These are phyloP conservation scores for Drosophila albomicans DNA, from an alignment of 1,140 invertebrate species.

Conservation along the genomic window DNA sequence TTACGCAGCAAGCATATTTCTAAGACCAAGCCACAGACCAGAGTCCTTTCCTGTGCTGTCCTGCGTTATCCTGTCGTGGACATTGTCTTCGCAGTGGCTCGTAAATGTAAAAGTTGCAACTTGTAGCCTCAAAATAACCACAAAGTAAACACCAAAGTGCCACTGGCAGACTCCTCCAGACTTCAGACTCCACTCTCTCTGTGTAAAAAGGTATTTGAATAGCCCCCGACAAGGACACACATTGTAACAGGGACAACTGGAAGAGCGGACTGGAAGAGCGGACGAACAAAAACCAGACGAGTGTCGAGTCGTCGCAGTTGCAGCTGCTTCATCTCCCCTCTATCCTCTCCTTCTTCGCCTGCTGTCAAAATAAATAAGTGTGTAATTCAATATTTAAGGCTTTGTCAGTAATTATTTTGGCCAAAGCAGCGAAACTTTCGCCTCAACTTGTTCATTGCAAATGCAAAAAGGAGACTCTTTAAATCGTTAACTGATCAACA, in stretches of 20 bases:
- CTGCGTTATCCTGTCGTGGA: background rate
- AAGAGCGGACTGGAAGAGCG: slow-evolving; percentile 26
- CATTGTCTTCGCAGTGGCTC: slow-evolving; percentile 31
- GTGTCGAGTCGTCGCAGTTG: slow-evolving; percentile 40
- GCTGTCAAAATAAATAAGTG: slow-evolving; percentile 75
- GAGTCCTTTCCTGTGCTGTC: background rate
- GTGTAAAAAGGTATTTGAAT: slow-evolving; percentile 69
- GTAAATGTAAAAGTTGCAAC: slow-evolving; percentile 79
- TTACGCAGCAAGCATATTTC: slow-evolving; percentile 53
- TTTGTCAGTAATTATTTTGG: slow-evolving; percentile 80
- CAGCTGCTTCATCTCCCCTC: background rate
- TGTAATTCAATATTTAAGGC: slow-evolving; percentile 82
- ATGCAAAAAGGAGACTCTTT: background rate
- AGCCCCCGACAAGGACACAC: slow-evolving; percentile 45
- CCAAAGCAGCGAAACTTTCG: slow-evolving; percentile 60
- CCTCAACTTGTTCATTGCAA: slow-evolving; percentile 25
- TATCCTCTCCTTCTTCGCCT: background rate
- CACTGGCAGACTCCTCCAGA: slow-evolving; percentile 37
- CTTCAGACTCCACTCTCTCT: background rate
- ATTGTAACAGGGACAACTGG: slow-evolving; percentile 34
- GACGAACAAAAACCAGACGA: slow-evolving; percentile 39
- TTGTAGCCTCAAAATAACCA: slow-evolving; percentile 82
- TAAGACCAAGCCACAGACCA: background rate
- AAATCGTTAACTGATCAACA: slow-evolving; percentile 1
- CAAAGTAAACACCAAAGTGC: slow-evolving; percentile 80